phyloP scores from a whole-genome alignment of 2,113 vertebrate genomes.

The Poicephalus meyeri region DNA sequence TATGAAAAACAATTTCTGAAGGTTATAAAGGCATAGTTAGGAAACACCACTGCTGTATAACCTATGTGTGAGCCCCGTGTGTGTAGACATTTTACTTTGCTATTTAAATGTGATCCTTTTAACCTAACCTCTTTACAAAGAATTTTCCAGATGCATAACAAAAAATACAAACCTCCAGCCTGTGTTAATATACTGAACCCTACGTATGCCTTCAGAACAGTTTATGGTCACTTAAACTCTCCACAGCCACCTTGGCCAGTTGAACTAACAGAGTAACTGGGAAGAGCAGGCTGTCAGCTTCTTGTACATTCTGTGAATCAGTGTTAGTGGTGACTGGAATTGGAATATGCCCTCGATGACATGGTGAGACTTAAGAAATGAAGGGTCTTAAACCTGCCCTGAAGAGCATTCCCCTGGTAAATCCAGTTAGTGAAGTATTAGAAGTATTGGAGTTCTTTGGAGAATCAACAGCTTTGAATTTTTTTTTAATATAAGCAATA shows the following conservation, averaged over 20 bases:
- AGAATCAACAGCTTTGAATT: not conserved
- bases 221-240: not conserved
- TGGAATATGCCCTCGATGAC: not conserved
- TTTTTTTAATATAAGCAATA: not conserved
- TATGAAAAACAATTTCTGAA: not conserved
- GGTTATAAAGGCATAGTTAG: not conserved
- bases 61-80: not conserved
- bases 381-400: not conserved
- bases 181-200: not conserved
- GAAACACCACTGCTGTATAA: not conserved
- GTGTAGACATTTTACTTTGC: not conserved
- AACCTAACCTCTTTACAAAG: not conserved
- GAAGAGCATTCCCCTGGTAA: not conserved
- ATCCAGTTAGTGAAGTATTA: not conserved
- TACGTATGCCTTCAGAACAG: not conserved
- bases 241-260: not conserved
- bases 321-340: rapidly evolving
- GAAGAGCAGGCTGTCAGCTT: not conserved
- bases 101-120: not conserved
- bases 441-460: not conserved
- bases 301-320: not conserved
- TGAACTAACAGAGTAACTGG: not conserved
- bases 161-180: not conserved
- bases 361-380: not conserved
- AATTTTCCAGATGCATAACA: not conserved